Evolutionary conservation across 1,140 invertebrate genomes (phyloP), one percentile per base, ranked within the genome.

Genomic region (Eriocheir sinensis): DNA sequence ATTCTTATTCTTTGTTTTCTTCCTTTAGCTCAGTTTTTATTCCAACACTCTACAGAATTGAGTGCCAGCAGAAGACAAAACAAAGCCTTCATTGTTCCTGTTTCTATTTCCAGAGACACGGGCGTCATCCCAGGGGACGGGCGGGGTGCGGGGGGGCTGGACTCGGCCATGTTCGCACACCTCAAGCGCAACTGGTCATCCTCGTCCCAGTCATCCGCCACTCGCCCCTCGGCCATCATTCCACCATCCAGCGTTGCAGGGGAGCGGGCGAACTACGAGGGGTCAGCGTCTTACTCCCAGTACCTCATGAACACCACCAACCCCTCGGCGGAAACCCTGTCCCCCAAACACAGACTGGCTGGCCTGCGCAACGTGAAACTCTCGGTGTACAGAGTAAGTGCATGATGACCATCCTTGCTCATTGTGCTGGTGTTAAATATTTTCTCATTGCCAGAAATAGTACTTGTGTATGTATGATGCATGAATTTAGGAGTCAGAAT

Each of bases 41-140:
- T n/a, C n/a, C n/a, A n/a, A n/a, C n/a, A n/a, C n/a, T n/a, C n/a
- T n/a, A n/a, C n/a, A n/a, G n/a, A n/a, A n/a, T n/a, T n/a, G n/a
- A n/a, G n/a, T n/a, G n/a, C n/a, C n/a, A n/a, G n/a, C n/a, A n/a
- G n/a, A n/a, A n/a, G n/a, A n/a, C n/a, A n/a, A n/a, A n/a, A n/a
- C n/a, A n/a, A n/a, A n/a, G n/a, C n/a, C n/a, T n/a, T n/a, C 0
- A 91, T 79, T 38, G 9, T 21, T 17, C 40, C 17, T 17, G 34
- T 4, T 30, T 27, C 30, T 36, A 6, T 79, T 60, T 40, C 48
- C 91, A 96, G 95, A 89, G 98, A 98, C 95, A 96, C 96, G 41
- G 98, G 98, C 3, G 96, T 96, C 30, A 96, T 98, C 40, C 98
- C 98, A 0, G 98, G 98, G 0, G 98, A 98, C 97, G 97, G 97